Evolutionary conservation across 2,888 invertebrate species (phyloP).

Genomic region (Cryptocheilus praepositus): DNA sequence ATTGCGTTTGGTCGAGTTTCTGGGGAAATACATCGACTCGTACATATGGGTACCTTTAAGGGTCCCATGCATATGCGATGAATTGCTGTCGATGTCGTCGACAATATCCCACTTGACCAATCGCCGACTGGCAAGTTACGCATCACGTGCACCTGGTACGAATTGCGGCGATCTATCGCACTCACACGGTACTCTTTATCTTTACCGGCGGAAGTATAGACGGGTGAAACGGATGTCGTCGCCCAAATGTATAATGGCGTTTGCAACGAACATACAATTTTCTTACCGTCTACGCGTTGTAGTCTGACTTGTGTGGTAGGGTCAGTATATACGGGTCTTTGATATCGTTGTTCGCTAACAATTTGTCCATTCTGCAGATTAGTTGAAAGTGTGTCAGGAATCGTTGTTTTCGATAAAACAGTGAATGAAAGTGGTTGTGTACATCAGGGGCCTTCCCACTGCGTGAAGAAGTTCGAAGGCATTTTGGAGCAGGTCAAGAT

Average conservation of each 20-base stretch:
- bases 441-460: conserved; percentile 24
- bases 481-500: background rate
- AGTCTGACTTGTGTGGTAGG: conserved; percentile 25
- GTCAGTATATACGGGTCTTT: conserved; percentile 1
- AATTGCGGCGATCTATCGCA: no score
- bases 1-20: no score
- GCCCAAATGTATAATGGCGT: conserved; percentile 54
- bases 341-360: no score
- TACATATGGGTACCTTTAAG: no score
- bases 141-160: no score
- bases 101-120: no score
- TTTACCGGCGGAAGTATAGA: conserved; percentile 39
- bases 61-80: no score
- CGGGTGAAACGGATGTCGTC: conserved; percentile 48
- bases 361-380: background rate
- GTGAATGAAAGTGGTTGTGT: conserved; percentile 38
- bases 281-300: conserved; percentile 37
- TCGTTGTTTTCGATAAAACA: conserved; percentile 8
- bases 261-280: conserved; percentile 37
- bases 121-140: no score
- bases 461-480: conserved; percentile 27
- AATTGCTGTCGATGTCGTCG: no score
- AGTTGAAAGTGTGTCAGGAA: background rate
- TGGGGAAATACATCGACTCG: no score
- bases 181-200: no score